phyloP scores from a whole-genome alignment of 2,797 vertebrate species.

The Sphaeramia orbicularis region DNA sequence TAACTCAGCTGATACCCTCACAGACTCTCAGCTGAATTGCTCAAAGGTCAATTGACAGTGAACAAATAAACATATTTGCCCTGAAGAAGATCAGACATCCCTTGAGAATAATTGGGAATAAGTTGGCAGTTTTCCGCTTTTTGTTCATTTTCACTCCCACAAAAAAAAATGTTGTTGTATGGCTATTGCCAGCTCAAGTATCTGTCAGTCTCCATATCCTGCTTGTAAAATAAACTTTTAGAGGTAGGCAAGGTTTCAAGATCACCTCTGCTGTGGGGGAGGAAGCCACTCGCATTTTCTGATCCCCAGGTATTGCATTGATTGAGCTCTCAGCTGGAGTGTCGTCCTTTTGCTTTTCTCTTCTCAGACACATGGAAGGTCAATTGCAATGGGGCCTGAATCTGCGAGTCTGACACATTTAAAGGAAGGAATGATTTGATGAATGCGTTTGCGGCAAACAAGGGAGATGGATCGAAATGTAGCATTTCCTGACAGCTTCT shows the following conservation, averaged over 20 bases:
- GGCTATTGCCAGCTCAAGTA: background rate
- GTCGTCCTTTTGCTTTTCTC: conserved; percentile 50
- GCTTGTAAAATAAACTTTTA: conserved; percentile 16
- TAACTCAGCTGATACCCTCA: conserved; percentile 11
- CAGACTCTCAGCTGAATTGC: conserved; percentile 20
- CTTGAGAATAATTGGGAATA: background rate
- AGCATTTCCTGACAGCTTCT: conserved; percentile 51
- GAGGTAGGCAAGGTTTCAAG: conserved; percentile 28
- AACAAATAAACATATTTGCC: conserved; percentile 17
- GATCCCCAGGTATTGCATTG: conserved; percentile 66
- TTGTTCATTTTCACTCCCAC: no score
- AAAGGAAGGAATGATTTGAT: conserved; percentile 40
- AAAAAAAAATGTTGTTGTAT: no score
- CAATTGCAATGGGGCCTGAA: conserved; percentile 49
- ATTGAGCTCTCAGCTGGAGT: conserved; percentile 72
- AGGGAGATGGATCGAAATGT: conserved; percentile 35
- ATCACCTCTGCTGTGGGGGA: conserved; percentile 51
- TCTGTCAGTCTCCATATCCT: background rate
- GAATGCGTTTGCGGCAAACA: conserved; percentile 45
- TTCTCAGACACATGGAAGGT: conserved; percentile 59
- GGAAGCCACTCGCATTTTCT: conserved; percentile 42
- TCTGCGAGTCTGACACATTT: conserved; percentile 53
- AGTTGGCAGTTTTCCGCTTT: no score
- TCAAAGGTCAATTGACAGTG: conserved; percentile 24
- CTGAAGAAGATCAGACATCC: background rate